These are phyloP conservation scores for Otolemur crassicaudatus DNA, from an alignment of 2,797 vertebrate genomes.

Conservation along the genomic window DNA sequence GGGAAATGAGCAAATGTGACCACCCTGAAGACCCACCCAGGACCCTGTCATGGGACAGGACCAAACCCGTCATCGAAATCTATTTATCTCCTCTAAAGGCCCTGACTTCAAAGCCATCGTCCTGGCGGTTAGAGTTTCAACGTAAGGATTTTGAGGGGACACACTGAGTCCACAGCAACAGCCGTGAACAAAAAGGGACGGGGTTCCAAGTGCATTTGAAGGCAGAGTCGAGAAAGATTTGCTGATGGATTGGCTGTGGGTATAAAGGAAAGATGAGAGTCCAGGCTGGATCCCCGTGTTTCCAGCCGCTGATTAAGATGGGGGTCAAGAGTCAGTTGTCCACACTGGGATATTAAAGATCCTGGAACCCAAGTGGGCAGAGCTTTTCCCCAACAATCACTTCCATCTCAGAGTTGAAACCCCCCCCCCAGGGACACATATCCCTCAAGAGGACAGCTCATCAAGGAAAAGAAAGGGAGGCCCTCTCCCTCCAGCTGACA, in stretches of 20 bases:
- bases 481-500: neutral
- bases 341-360: rapidly evolving
- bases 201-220: neutral
- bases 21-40: neutral
- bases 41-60: rapidly evolving
- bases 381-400: neutral
- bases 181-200: rapidly evolving
- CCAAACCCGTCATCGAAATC: neutral
- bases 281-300: too few relatives aligned
- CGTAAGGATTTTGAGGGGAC: neutral
- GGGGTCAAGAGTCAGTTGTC: neutral
- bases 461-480: neutral
- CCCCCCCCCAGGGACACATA: neutral
- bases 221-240: neutral
- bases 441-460: neutral
- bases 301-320: neutral
- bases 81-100: neutral
- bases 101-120: neutral
- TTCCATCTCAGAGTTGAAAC: neutral
- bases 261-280: neutral
- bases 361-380: neutral
- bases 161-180: neutral
- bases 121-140: neutral
- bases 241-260: neutral
- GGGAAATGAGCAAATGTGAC: neutral